These are phyloP conservation scores for Phoxinus phoxinus DNA, from an alignment of 2,113 vertebrate genomes.

Conservation along the genomic window DNA sequence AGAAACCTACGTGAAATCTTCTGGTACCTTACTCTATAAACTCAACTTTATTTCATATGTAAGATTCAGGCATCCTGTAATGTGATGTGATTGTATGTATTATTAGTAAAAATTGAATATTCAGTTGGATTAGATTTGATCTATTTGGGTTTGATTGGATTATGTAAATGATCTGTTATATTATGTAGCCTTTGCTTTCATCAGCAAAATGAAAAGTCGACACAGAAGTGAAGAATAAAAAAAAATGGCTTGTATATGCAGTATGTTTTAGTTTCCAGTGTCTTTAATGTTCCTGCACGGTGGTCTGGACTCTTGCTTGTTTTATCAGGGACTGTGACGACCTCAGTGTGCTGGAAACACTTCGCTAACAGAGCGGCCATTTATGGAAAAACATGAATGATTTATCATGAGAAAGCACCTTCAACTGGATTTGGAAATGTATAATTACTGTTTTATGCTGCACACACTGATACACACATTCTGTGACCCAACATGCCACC, in stretches of 20 bases:
- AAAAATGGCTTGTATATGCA: no score
- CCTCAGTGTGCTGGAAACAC: background rate
- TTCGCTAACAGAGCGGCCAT: background rate
- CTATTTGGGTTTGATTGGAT: background rate
- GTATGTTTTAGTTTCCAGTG: no score
- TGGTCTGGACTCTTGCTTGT: background rate
- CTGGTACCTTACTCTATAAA: background rate
- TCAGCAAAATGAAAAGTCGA: no score
- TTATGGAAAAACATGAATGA: background rate
- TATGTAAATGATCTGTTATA: background rate
- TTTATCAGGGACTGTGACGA: background rate
- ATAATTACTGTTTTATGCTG: background rate
- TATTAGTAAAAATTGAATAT: no score
- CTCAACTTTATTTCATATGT: background rate
- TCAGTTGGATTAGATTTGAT: background rate
- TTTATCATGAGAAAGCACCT: background rate
- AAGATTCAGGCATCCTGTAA: no score
- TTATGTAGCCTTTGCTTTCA: background rate
- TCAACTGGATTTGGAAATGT: background rate
- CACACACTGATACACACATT: no score
- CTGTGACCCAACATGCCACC: background rate
- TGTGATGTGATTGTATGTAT: no score
- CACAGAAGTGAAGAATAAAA: no score
- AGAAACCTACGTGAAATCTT: background rate
- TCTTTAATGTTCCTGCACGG: no score